Percentiles rank a stretch among this genome's conserved stretches.
phyloP scores from a whole-genome alignment of 1,140 invertebrate genomes.

The Centruroides vittatus region DNA sequence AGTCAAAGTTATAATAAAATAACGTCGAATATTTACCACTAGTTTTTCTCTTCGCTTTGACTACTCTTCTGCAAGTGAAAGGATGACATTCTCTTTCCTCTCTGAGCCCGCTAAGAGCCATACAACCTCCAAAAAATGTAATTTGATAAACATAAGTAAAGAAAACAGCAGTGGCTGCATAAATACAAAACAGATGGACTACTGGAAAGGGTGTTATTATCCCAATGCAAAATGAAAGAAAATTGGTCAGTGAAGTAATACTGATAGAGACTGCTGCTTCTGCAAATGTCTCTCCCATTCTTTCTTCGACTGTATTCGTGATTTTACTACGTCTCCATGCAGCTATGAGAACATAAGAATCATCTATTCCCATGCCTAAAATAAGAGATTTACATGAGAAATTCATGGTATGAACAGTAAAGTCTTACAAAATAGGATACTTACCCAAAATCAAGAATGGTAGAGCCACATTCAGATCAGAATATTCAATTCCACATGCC shows the following conservation, averaged over 20 bases:
- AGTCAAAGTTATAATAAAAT: no score
- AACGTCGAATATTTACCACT: no score
- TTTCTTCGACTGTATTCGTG: constrained; percentile 58
- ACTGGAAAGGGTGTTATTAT: constrained; percentile 86
- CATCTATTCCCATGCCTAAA: constrained; percentile 87
- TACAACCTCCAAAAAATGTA: constrained; percentile 81
- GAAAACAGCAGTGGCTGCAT: constrained; percentile 77
- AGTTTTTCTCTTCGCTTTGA: no score
- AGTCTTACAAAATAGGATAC: constrained; percentile 19
- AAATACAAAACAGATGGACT: constrained; percentile 90
- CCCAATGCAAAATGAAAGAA: constrained; percentile 90
- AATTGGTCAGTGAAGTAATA: constrained; percentile 91
- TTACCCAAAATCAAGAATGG: constrained; percentile 90
- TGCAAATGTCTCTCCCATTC: constrained; percentile 73
- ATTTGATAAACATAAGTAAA: constrained; percentile 90
- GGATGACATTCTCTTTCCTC: constrained; percentile 71
- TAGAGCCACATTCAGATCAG: constrained; percentile 82
- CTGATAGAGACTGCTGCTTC: constrained; percentile 96
- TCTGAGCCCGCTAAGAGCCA: constrained; percentile 74
- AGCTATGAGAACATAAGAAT: constrained; percentile 91
- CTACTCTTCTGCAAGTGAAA: no score
- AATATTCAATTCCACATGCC: constrained; percentile 78
- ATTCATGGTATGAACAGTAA: not conserved
- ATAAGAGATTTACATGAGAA: not conserved
- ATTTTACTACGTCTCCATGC: constrained; percentile 74